These are phyloP conservation scores for Lagria hirta DNA, from an alignment of 2,888 invertebrate genomes.

Conservation along the genomic window DNA sequence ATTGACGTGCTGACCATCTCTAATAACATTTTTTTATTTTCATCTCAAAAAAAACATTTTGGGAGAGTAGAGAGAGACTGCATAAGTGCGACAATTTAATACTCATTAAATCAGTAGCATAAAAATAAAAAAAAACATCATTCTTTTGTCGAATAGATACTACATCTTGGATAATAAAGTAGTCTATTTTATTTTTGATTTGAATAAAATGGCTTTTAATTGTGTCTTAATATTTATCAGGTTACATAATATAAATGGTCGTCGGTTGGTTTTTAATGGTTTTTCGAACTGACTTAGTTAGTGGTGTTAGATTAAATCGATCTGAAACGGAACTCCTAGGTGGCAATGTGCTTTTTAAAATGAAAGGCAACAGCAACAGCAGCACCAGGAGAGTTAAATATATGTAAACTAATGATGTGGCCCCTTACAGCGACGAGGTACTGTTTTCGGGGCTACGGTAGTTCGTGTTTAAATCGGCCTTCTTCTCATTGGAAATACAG, in stretches of 20 bases:
- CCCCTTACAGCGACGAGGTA: slow-evolving; percentile 43
- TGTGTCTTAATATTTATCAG: slow-evolving; percentile 17
- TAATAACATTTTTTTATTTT: no score
- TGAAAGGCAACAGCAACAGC: slow-evolving; percentile 42
- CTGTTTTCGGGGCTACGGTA: slow-evolving; percentile 44
- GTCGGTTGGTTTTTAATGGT: slow-evolving; percentile 19
- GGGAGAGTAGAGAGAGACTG: no score
- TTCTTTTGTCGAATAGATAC: no score
- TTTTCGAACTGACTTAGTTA: slow-evolving; percentile 17
- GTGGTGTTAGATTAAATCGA: slow-evolving; percentile 26
- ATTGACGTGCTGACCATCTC: no score
- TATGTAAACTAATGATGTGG: slow-evolving; percentile 49
- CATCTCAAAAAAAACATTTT: no score
- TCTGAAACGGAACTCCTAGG: slow-evolving; percentile 37
- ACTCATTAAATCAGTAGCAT: no score
- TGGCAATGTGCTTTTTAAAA: slow-evolving; percentile 41
- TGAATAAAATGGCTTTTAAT: no score
- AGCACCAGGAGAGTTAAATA: slow-evolving; percentile 42
- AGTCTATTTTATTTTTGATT: no score
- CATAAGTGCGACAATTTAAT: no score
- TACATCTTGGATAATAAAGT: no score
- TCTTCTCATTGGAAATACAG: no score
- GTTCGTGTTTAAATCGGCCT: slow-evolving; percentile 42
- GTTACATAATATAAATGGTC: slow-evolving; percentile 17
- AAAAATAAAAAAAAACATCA: no score